phyloP scores from a whole-genome alignment of 2,113 vertebrate genomes.

The Cephalopterus ornatus region DNA sequence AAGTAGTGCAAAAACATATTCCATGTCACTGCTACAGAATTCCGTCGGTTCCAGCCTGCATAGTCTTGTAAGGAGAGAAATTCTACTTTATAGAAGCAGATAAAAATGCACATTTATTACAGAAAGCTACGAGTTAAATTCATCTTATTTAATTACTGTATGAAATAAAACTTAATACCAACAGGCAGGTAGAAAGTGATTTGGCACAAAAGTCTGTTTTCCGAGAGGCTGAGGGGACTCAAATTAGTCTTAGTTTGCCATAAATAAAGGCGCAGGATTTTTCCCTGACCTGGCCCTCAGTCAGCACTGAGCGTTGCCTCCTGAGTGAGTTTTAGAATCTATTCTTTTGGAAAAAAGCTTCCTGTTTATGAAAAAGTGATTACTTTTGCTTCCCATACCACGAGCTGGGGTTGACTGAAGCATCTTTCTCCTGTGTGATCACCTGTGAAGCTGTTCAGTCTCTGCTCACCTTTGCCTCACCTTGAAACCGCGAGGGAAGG shows the following conservation, averaged over 20 bases:
- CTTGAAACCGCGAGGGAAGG: accelerated
- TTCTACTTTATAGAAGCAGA: background rate
- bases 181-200: background rate
- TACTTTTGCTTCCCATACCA: background rate
- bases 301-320: background rate
- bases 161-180: background rate
- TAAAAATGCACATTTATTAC: background rate
- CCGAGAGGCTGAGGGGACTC: background rate
- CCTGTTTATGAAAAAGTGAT: background rate
- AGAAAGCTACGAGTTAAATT: background rate
- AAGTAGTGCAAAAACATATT: background rate
- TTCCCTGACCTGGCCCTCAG: background rate
- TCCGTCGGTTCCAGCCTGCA: background rate
- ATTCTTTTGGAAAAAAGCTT: background rate
- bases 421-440: background rate
- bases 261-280: background rate
- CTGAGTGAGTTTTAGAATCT: background rate
- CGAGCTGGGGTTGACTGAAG: background rate
- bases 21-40: background rate
- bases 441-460: background rate
- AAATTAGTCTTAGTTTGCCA: background rate
- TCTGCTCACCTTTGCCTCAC: background rate
- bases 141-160: background rate
- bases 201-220: background rate
- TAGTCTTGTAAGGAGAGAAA: background rate